These are phyloP conservation scores for Neoseiulus cucumeris DNA, from an alignment of 1,140 invertebrate species.

Conservation along the genomic window DNA sequence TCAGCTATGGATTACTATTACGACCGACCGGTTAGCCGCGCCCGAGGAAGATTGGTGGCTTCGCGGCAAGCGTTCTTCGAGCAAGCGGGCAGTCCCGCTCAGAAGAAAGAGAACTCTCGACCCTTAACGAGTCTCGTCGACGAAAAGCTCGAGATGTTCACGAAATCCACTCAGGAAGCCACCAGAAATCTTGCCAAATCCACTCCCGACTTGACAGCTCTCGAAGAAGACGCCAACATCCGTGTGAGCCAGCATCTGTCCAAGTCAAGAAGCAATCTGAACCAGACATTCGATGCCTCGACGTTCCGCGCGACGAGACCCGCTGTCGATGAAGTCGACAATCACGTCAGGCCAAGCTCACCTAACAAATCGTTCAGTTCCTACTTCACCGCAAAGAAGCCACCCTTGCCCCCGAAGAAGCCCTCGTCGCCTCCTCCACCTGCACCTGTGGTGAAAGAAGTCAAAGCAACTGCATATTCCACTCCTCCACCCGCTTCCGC, in stretches of 20 bases:
- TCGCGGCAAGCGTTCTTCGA: constrained; percentile 2
- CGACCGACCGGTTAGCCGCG: not conserved
- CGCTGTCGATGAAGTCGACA: not conserved
- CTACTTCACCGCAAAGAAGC: constrained; percentile 7
- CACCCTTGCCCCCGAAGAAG: not conserved
- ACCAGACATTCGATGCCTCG: constrained; percentile 7
- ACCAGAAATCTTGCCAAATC: constrained; percentile 1
- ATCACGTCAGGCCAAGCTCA: not conserved
- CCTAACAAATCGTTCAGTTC: constrained; percentile 8
- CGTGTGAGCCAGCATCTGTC: constrained; percentile 3
- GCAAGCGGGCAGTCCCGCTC: not conserved
- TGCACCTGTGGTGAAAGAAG: not conserved
- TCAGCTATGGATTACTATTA: not conserved
- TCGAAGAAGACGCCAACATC: constrained; percentile 6
- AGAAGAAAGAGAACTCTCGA: not conserved
- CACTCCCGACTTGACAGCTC: not conserved
- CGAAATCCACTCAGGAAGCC: not conserved
- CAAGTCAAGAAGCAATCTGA: not conserved
- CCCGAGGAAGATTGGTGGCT: not conserved
- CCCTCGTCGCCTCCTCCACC: not conserved
- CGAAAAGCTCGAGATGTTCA: not conserved
- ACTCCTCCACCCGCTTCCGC: not conserved
- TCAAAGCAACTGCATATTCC: not conserved
- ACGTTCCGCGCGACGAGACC: not conserved
- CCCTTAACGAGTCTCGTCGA: not conserved